These are phyloP conservation scores for Buathra laborator DNA, from an alignment of 2,888 invertebrate species.

Conservation along the genomic window DNA sequence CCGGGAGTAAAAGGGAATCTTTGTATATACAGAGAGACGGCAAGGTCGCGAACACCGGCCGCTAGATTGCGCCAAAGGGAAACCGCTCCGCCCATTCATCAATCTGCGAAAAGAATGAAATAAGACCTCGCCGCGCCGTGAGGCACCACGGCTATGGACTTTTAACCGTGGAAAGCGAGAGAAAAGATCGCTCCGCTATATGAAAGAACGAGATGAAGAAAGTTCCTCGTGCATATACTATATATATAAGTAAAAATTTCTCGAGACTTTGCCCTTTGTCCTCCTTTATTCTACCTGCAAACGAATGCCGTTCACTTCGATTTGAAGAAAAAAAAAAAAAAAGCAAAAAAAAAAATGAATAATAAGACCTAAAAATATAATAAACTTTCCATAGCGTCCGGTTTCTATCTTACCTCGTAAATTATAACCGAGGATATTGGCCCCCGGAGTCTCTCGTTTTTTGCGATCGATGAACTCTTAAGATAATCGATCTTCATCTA, in stretches of 20 bases:
- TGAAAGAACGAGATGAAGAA: constrained; percentile 27
- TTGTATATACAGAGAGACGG: constrained; percentile 48
- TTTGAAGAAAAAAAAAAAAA: constrained; percentile 25
- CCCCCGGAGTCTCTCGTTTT: constrained; percentile 12
- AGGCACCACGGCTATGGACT: background rate
- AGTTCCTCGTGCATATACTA: background rate
- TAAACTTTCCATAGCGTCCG: constrained; percentile 39
- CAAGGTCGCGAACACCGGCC: constrained; percentile 67
- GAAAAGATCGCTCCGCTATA: constrained; percentile 4
- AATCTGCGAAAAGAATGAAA: constrained; percentile 69
- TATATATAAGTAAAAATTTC: constrained; percentile 55
- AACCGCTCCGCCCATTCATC: constrained; percentile 71
- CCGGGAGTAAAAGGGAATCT: constrained; percentile 42
- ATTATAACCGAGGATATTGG: constrained; percentile 52
- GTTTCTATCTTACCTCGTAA: constrained; percentile 35
- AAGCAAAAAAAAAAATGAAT: background rate
- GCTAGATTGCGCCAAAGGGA: constrained; percentile 69
- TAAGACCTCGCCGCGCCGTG: constrained; percentile 39
- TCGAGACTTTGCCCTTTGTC: constrained; percentile 56
- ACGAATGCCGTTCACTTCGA: constrained; percentile 34
- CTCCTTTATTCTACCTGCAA: constrained; percentile 52
- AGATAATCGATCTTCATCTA: constrained; percentile 67
- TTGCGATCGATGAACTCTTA: constrained; percentile 51
- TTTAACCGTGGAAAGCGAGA: constrained; percentile 16
- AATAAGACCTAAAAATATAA: constrained; percentile 24